These are phyloP conservation scores for Capreolus pygargus DNA, from an alignment of 2,113 vertebrate genomes.

Conservation along the genomic window DNA sequence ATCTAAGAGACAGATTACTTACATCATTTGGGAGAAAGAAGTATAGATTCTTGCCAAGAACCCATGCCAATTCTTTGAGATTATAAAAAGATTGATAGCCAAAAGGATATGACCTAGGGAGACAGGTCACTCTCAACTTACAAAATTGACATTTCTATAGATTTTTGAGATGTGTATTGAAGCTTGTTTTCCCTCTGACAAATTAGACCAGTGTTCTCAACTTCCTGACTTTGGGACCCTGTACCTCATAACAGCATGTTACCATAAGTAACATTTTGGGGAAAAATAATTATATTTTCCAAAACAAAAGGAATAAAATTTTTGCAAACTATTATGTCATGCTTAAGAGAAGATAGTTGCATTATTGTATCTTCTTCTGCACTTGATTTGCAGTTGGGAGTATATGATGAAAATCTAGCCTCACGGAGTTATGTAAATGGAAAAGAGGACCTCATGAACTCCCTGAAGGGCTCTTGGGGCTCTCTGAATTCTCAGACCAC, in stretches of 20 bases:
- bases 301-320: neutral
- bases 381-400: neutral
- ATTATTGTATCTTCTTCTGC: constrained; percentile 6
- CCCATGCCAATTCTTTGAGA: neutral
- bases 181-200: neutral
- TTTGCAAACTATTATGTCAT: neutral
- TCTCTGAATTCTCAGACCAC: neutral
- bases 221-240: neutral
- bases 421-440: neutral
- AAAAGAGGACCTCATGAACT: neutral
- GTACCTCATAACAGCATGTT: neutral
- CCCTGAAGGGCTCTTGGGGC: neutral
- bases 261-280: neutral
- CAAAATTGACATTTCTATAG: neutral
- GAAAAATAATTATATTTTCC: neutral
- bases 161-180: neutral
- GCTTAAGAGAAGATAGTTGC: neutral
- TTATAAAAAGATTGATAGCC: neutral
- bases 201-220: neutral
- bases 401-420: neutral
- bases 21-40: neutral
- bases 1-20: constrained; percentile 26
- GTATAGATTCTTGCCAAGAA: constrained; percentile 10
- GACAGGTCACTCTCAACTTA: neutral
- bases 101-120: constrained; percentile 19